These are phyloP conservation scores for Streblospio benedicti DNA, from an alignment of 1,140 invertebrate genomes.

Conservation along the genomic window DNA sequence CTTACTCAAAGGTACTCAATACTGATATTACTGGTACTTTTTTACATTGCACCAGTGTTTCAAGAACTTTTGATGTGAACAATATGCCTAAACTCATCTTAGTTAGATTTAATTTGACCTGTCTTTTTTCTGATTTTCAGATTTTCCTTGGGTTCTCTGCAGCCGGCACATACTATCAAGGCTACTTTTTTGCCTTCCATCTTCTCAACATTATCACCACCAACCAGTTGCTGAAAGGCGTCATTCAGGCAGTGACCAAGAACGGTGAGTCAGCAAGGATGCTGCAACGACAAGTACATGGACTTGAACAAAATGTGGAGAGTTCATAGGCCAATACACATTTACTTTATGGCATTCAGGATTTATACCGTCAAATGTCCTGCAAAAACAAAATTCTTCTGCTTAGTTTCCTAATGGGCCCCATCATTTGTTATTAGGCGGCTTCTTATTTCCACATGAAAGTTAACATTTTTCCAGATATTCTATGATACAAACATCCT, in stretches of 20 bases:
- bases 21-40: not conserved
- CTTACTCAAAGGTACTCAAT: too few species aligned
- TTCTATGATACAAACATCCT: too few species aligned
- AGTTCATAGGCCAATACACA: not conserved
- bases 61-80: conserved; percentile 3
- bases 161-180: conserved; percentile 33
- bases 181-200: conserved; percentile 43
- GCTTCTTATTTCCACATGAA: too few species aligned
- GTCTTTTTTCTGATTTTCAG: too few species aligned
- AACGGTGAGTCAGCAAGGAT: conserved; percentile 34
- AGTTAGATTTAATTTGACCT: too few species aligned
- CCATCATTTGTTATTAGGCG: too few species aligned
- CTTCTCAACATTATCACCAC: conserved; percentile 43
- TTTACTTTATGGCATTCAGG: too few species aligned
- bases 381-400: too few species aligned
- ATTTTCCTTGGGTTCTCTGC: conserved; percentile 32
- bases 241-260: conserved; percentile 44
- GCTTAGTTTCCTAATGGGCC: too few species aligned
- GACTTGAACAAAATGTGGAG: not conserved
- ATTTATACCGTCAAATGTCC: too few species aligned
- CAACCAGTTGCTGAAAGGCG: conserved; percentile 43
- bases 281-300: not conserved
- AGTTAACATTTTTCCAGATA: too few species aligned
- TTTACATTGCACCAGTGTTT: not conserved
- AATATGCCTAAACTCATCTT: too few species aligned